Conservation (phyloP, 1,140 invertebrate species). For the Ooceraea biroi region DNA sequence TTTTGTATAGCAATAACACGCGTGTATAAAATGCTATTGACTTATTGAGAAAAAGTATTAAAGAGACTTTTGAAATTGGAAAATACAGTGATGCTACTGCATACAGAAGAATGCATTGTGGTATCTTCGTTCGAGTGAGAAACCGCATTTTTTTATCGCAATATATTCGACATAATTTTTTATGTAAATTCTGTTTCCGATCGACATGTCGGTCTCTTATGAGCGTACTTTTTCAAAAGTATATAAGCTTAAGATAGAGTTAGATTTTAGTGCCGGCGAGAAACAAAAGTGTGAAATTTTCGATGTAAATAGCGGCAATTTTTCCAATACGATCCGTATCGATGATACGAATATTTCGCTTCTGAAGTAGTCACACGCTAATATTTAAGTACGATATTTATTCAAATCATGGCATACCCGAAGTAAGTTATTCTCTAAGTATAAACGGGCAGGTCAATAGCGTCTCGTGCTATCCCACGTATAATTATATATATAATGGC, state of each 20-base stretch:
- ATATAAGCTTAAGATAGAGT: constrained; percentile 62
- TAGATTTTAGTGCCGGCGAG: constrained; percentile 54
- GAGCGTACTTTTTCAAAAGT: constrained; percentile 62
- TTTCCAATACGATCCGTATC: constrained; percentile 57
- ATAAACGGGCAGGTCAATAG: constrained; percentile 54
- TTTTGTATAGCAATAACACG: background rate
- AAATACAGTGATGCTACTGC: background rate
- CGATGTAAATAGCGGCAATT: constrained; percentile 63
- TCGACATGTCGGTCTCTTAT: constrained; percentile 36
- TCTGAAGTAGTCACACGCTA: constrained; percentile 58
- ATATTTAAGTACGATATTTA: constrained; percentile 64
- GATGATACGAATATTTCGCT: constrained; percentile 57
- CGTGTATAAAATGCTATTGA: constrained; percentile 4
- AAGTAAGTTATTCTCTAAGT: constrained; percentile 63
- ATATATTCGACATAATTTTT: constrained; percentile 55
- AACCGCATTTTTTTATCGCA: constrained; percentile 57
- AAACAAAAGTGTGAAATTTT: constrained; percentile 58
- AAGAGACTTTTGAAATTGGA: constrained; percentile 12
- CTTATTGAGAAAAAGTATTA: constrained; percentile 38
- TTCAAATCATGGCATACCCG: constrained; percentile 63
- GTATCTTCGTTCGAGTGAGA: constrained; percentile 55
- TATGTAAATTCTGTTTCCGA: constrained; percentile 51
- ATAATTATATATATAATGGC: constrained; percentile 60
- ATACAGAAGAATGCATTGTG: constrained; percentile 3
- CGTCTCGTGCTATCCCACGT: constrained; percentile 49